Evolutionary conservation across 2,888 invertebrate genomes (phyloP).

Genomic region (Lepidochrysops patricia): DNA sequence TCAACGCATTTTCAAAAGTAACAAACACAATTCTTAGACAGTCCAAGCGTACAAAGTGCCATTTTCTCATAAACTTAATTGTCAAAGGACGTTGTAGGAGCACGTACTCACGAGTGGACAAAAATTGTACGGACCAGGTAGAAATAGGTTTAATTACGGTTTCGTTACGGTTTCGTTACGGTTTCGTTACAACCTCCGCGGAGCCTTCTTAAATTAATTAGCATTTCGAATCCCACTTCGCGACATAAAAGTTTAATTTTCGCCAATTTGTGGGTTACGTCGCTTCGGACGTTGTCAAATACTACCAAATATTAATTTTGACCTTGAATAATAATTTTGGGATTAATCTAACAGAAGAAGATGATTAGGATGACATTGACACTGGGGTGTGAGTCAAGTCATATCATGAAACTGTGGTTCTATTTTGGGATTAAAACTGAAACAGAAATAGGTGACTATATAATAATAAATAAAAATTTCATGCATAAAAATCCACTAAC

Average conservation of each 20-base stretch:
- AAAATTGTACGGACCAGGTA: neutral
- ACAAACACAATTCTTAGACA: neutral
- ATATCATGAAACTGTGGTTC: too few relatives aligned
- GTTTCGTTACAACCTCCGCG: neutral
- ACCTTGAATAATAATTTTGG: too few relatives aligned
- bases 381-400: too few relatives aligned
- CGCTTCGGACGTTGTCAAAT: neutral
- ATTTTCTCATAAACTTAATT: conserved; percentile 5
- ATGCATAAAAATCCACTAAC: too few relatives aligned
- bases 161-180: neutral
- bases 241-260: neutral
- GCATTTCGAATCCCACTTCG: neutral
- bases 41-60: neutral
- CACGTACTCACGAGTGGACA: neutral
- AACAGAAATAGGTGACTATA: too few relatives aligned
- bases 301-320: neutral
- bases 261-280: neutral
- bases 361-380: too few relatives aligned
- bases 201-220: neutral
- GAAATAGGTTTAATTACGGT: neutral
- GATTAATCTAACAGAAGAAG: too few relatives aligned
- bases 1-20: too few relatives aligned
- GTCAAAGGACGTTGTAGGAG: neutral
- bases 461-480: too few relatives aligned
- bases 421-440: too few relatives aligned